A percentile compares a stretch with the other conserved stretches of the same genome.
These are phyloP conservation scores for Mesoligia furuncula DNA, from an alignment of 2,888 invertebrate genomes.

Conservation along the genomic window DNA sequence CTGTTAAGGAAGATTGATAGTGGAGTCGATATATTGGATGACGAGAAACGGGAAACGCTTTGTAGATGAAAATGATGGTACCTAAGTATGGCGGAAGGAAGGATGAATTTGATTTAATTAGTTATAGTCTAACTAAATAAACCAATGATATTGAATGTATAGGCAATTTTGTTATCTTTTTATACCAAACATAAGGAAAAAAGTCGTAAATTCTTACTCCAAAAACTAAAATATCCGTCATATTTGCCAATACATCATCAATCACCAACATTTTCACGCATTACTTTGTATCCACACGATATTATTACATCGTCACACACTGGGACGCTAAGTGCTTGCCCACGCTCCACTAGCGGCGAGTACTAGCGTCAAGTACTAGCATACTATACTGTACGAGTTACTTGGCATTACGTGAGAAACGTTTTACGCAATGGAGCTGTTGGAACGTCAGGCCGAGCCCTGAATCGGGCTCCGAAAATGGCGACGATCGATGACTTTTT, in stretches of 20 bases:
- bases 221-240: conserved; percentile 15
- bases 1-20: too few species aligned
- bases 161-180: neutral
- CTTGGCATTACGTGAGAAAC: conserved; percentile 60
- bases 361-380: conserved; percentile 33
- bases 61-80: neutral
- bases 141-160: neutral
- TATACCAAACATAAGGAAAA: neutral
- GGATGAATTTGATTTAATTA: neutral
- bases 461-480: conserved; percentile 6
- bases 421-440: conserved; percentile 60
- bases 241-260: conserved; percentile 42
- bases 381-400: conserved; percentile 48
- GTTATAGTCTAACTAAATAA: neutral
- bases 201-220: neutral
- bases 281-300: conserved; percentile 29
- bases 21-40: neutral
- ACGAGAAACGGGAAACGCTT: neutral
- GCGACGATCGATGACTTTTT: neutral
- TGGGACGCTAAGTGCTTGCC: conserved; percentile 55
- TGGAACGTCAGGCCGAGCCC: conserved; percentile 20
- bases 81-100: neutral
- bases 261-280: conserved; percentile 34
- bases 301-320: conserved; percentile 26
- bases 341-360: conserved; percentile 50